phyloP scores from a whole-genome alignment of 2,888 invertebrate genomes.

The Apoda limacodes region DNA sequence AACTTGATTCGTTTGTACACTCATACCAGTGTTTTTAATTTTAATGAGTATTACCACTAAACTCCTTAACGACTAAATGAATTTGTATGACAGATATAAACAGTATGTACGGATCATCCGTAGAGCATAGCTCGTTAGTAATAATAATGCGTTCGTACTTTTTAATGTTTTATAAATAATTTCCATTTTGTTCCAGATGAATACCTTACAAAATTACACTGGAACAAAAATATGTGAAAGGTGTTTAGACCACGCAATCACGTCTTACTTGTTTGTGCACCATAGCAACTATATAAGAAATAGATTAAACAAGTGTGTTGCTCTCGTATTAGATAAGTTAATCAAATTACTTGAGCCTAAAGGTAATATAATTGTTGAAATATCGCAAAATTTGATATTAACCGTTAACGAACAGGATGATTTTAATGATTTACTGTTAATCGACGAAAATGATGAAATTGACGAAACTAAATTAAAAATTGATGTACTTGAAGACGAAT shows the following conservation, averaged over 20 bases:
- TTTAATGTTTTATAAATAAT: constrained; percentile 19
- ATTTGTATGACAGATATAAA: too few species aligned
- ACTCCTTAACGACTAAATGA: too few species aligned
- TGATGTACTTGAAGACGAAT: constrained; percentile 57
- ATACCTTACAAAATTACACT: constrained; percentile 31
- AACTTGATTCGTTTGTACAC: too few species aligned
- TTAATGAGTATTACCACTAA: too few species aligned
- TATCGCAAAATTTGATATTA: constrained; percentile 37
- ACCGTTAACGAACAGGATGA: constrained; percentile 26
- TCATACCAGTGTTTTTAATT: too few species aligned
- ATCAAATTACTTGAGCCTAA: constrained; percentile 23
- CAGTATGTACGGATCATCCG: too few species aligned
- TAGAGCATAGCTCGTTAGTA: too few species aligned
- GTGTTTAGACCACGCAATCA: constrained; percentile 44
- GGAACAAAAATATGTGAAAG: constrained; percentile 54
- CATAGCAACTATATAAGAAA: constrained; percentile 36
- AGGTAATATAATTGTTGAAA: constrained; percentile 44
- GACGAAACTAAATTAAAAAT: constrained; percentile 34
- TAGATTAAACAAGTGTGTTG: constrained; percentile 41
- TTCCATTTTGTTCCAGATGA: constrained; percentile 51
- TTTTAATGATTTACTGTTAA: constrained; percentile 24
- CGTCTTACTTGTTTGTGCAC: constrained; percentile 41
- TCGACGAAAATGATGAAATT: constrained; percentile 24
- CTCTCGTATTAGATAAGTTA: constrained; percentile 35
- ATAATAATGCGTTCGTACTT: too few species aligned